Conservation (phyloP, 2,888 invertebrate genomes). For the Ochropleura plecta region DNA sequence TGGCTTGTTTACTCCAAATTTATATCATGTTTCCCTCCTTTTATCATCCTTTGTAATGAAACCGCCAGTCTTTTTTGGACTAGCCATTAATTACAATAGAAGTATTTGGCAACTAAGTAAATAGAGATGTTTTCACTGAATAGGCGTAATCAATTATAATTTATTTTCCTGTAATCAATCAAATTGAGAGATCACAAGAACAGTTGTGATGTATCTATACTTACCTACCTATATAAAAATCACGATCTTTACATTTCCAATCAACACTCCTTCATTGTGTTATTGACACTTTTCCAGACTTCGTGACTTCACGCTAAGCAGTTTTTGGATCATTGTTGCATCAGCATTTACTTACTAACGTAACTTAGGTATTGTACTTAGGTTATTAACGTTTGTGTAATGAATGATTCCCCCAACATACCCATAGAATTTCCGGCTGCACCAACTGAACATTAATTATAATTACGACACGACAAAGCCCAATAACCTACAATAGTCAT, state of each 20-base stretch:
- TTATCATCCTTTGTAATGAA: neutral
- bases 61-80: neutral
- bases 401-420: neutral
- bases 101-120: neutral
- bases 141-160: neutral
- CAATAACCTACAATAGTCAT: constrained; percentile 23
- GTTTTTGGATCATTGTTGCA: neutral
- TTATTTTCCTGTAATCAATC: neutral
- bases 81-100: neutral
- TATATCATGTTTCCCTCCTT: too few species aligned
- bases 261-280: neutral
- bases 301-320: neutral
- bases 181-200: neutral
- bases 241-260: constrained; percentile 7
- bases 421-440: constrained; percentile 3
- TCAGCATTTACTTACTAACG: neutral
- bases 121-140: neutral
- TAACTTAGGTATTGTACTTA: neutral
- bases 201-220: neutral
- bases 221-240: neutral
- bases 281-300: neutral
- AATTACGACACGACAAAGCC: constrained; percentile 35
- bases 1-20: too few species aligned
- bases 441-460: constrained; percentile 31
- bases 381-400: neutral